A percentile compares a stretch with the other conserved stretches of the same genome.
Conservation (phyloP, 1,140 invertebrate genomes). For the Papilio machaon region DNA sequence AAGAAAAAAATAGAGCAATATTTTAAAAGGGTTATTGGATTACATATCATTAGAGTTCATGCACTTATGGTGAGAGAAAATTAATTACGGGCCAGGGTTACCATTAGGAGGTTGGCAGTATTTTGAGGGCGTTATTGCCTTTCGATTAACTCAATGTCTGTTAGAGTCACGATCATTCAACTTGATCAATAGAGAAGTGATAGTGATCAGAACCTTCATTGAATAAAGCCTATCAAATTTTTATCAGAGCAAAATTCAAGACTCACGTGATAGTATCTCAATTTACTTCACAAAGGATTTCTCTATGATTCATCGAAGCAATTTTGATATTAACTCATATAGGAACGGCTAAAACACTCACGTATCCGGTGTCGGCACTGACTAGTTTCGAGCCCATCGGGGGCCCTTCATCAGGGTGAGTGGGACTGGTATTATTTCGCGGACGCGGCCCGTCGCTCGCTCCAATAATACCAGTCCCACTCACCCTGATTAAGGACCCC, state of each 20-base stretch:
- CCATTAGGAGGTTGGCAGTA: neutral
- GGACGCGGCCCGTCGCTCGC: too few relatives aligned
- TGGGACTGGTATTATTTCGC: too few relatives aligned
- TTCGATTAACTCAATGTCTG: constrained; percentile 14
- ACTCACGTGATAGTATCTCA: neutral
- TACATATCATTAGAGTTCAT: constrained; percentile 4
- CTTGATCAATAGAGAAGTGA: neutral
- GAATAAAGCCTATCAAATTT: neutral
- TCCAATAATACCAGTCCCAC: too few relatives aligned
- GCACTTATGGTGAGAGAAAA: constrained; percentile 9
- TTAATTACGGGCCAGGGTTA: neutral
- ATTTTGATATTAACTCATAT: neutral
- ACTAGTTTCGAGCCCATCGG: too few relatives aligned
- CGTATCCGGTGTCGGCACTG: too few relatives aligned
- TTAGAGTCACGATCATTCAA: constrained; percentile 20
- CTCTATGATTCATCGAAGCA: neutral
- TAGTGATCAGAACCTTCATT: neutral
- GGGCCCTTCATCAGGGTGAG: too few relatives aligned
- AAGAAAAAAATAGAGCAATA: neutral
- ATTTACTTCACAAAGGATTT: neutral
- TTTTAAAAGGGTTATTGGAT: neutral
- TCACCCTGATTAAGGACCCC: too few relatives aligned
- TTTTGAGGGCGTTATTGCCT: neutral
- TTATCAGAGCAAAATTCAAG: neutral
- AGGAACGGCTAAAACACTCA: too few relatives aligned